Evolutionary conservation across 2,113 vertebrate genomes (phyloP), one percentile per base, ranked within the genome.

Genomic region (Halcyon senegalensis): DNA sequence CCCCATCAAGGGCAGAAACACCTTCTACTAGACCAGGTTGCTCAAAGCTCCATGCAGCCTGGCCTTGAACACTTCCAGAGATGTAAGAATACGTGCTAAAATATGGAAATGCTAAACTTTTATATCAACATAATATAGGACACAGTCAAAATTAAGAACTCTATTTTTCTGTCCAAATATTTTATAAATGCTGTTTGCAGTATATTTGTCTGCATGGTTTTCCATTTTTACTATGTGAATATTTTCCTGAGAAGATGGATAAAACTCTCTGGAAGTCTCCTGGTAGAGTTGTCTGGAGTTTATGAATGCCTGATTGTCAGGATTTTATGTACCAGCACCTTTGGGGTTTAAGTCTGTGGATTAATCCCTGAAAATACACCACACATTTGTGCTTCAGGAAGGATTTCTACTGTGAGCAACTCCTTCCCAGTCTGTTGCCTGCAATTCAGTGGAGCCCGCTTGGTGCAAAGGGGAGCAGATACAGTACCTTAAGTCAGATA

Each of bases 331-430:
- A 87, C 37, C 14, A n/a, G 60, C 51, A 73, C 92, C 58, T 84
- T 64, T 72, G 73, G 77, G 77, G 10, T 91, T 92, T 89, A 84
- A 91, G 27, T 43, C 56, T 89, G 69, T 89, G 66, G 86, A 84
- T 95, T 93, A 78, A 94, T 78, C 48, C 78, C 59, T 92, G 60
- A 82, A 87, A 94, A 60, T 60, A 82, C 37, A 83, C n/a, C 51
- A 37, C 8, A 3, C 17, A n/a, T 70, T 84, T 91, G 83, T 92
- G 56, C 30, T 75, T 74, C 17, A 19, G 75, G 56, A 92, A 81
- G 24, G 63, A 70, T 90, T 90, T 88, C 55, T 84, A 44, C 63
- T 41, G 50, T 77, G 64, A 84, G 69, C 51, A 86, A 33, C 88
- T 92, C 41, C 76, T 86, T 66, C 59, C 51, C 16, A 31, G 30